These are phyloP conservation scores for Drosophila sproati DNA, from an alignment of 1,140 invertebrate species.

Conservation along the genomic window DNA sequence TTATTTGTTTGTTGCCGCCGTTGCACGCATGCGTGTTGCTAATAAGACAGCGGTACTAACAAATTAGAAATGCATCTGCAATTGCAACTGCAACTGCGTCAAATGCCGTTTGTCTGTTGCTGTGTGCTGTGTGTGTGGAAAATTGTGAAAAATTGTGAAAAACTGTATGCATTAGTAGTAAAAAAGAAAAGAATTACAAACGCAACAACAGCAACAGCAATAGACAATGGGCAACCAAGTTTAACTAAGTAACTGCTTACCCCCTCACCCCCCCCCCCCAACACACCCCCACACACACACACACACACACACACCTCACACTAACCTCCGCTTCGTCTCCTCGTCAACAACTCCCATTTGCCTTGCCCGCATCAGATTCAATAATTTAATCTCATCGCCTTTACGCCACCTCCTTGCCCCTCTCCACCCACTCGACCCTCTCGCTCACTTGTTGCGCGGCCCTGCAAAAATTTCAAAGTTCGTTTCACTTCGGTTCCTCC, in stretches of 20 bases:
- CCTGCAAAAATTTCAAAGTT: slow-evolving; percentile 63
- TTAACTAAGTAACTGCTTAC: slow-evolving; percentile 62
- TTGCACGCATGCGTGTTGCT: slow-evolving; percentile 53
- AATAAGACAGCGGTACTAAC: slow-evolving; percentile 32
- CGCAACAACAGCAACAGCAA: slow-evolving; percentile 41
- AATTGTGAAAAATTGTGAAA: slow-evolving; percentile 42
- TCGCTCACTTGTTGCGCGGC: slow-evolving; percentile 28
- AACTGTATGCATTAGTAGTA: slow-evolving; percentile 51
- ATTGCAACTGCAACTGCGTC: slow-evolving; percentile 41
- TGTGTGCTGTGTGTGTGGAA: slow-evolving; percentile 13
- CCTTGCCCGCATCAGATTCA: slow-evolving; percentile 49
- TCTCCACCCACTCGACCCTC: not conserved
- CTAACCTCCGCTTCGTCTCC: not conserved
- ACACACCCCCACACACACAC: no score
- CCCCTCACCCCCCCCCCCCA: not conserved
- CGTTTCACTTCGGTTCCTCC: slow-evolving; percentile 55
- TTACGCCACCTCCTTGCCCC: not conserved
- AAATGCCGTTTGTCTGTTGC: slow-evolving; percentile 49
- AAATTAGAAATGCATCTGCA: slow-evolving; percentile 55
- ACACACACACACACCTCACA: no score
- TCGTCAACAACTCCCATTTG: not conserved
- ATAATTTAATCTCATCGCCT: slow-evolving; percentile 42
- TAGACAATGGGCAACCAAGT: slow-evolving; percentile 65
- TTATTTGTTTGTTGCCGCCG: not conserved
- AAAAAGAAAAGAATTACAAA: slow-evolving; percentile 19